Percentiles rank a stretch among this genome's conserved stretches.
Evolutionary conservation across 2,888 invertebrate genomes (phyloP).

Genomic region (Palloptera scutellata): DNA sequence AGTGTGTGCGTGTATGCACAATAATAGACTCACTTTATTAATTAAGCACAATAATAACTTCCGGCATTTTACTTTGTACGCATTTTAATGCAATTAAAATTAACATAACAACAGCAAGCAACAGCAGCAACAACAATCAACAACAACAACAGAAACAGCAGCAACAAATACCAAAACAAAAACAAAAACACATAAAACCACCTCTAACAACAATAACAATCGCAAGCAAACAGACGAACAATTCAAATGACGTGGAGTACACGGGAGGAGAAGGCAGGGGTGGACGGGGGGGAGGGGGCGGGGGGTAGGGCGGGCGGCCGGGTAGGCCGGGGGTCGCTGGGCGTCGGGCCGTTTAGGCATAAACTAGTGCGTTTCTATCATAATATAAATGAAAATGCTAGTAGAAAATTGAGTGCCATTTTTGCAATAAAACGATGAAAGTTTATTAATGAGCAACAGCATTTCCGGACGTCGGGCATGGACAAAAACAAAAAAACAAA

Average conservation of each 20-base stretch:
- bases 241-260: neutral
- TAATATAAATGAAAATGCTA: slow-evolving; percentile 27
- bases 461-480: neutral
- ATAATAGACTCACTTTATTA: slow-evolving; percentile 11
- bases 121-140: slow-evolving; percentile 22
- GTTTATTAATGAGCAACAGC: slow-evolving; percentile 30
- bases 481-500: no score
- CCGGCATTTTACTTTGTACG: slow-evolving; percentile 26
- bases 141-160: slow-evolving; percentile 6
- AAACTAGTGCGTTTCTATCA: slow-evolving; percentile 7
- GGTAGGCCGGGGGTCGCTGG: no score
- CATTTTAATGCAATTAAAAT: slow-evolving; percentile 34
- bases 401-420: neutral
- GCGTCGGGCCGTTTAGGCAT: no score
- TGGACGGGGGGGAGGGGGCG: no score
- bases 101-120: slow-evolving; percentile 33
- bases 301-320: neutral
- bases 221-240: neutral
- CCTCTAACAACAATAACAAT: neutral
- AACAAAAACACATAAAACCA: neutral
- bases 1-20: neutral
- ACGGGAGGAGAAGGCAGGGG: no score
- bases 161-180: no score
- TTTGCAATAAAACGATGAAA: slow-evolving; percentile 16
- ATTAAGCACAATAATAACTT: slow-evolving; percentile 30